These are phyloP conservation scores for Ligdia adustata DNA, from an alignment of 2,888 invertebrate genomes.

Conservation along the genomic window DNA sequence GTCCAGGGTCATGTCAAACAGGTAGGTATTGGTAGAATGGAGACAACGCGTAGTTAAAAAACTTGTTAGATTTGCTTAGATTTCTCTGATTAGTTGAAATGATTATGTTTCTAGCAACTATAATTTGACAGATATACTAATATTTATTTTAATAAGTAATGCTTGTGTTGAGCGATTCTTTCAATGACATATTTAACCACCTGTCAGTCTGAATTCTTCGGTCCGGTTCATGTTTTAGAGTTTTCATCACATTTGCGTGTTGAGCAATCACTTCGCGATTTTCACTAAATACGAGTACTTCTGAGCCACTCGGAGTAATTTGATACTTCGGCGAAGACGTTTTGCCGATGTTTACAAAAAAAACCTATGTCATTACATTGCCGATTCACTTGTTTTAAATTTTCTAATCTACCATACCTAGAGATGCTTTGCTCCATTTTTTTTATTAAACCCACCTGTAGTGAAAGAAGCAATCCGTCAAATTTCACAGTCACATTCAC, in stretches of 20 bases:
- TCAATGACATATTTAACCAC: slow-evolving; percentile 36
- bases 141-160: too few relatives aligned
- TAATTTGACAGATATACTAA: too few relatives aligned
- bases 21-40: slow-evolving; percentile 15
- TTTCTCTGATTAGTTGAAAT: slow-evolving; percentile 3
- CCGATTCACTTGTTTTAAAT: slow-evolving; percentile 11
- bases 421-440: too few relatives aligned
- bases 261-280: slow-evolving; percentile 7
- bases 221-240: slow-evolving; percentile 5
- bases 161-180: slow-evolving; percentile 11
- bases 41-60: slow-evolving; percentile 12
- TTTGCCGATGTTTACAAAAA: slow-evolving; percentile 24
- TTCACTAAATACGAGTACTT: slow-evolving; percentile 9
- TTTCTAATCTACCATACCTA: too few relatives aligned
- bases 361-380: neutral
- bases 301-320: slow-evolving; percentile 5
- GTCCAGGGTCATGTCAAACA: slow-evolving; percentile 18
- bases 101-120: too few relatives aligned
- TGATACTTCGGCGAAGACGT: slow-evolving; percentile 7
- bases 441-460: slow-evolving; percentile 62
- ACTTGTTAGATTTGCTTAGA: slow-evolving; percentile 2
- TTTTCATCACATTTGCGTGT: slow-evolving; percentile 1
- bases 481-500: slow-evolving; percentile 47
- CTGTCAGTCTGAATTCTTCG: slow-evolving; percentile 9
- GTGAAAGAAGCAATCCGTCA: slow-evolving; percentile 14